phyloP scores from a whole-genome alignment of 2,888 invertebrate species.

The Eutolmus rufibarbis region DNA sequence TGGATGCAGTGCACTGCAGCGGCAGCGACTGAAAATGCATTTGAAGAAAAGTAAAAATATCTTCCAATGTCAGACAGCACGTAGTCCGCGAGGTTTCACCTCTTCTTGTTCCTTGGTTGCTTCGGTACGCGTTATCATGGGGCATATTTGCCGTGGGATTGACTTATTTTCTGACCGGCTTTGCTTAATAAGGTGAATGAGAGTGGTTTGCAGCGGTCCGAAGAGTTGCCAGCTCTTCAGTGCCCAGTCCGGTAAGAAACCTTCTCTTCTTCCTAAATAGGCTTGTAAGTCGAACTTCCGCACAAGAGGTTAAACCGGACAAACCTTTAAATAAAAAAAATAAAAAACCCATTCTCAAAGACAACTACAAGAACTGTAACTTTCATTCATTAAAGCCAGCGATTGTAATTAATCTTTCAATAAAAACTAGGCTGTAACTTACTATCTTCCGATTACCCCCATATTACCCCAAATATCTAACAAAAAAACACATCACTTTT shows the following conservation, averaged over 20 bases:
- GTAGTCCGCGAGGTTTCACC: slow-evolving; percentile 14
- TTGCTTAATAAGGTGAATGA: slow-evolving; percentile 5
- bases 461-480: not conserved
- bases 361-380: not conserved
- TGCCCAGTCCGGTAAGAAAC: not conserved
- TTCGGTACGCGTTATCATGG: not conserved
- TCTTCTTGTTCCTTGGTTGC: slow-evolving; percentile 13
- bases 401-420: not conserved
- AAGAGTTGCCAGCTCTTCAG: slow-evolving; percentile 17
- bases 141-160: slow-evolving; percentile 21
- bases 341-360: not conserved
- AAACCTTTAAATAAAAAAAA: not conserved
- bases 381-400: not conserved
- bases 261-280: not conserved
- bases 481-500: not conserved
- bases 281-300: not conserved
- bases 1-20: not conserved
- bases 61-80: slow-evolving; percentile 29
- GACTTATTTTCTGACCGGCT: slow-evolving; percentile 30
- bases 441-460: not conserved
- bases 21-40: not conserved
- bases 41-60: slow-evolving; percentile 31
- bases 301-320: not conserved
- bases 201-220: not conserved
- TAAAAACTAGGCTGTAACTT: not conserved